Conservation (phyloP, 2,113 vertebrate genomes). For the Diadophis punctatus region DNA sequence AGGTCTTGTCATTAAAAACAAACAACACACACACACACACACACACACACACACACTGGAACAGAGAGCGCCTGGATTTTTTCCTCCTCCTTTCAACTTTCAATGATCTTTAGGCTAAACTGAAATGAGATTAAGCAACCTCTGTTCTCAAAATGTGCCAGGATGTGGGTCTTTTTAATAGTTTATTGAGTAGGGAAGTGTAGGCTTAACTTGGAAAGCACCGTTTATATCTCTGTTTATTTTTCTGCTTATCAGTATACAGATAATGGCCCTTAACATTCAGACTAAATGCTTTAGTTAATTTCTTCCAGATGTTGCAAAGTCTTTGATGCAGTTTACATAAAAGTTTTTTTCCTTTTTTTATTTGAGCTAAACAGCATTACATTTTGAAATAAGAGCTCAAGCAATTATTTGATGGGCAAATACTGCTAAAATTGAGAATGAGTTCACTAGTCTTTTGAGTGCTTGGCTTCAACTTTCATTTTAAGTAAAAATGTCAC, state of each 20-base stretch:
- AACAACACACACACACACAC: conserved; percentile 17
- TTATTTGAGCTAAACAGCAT: conserved; percentile 45
- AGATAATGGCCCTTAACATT: conserved; percentile 54
- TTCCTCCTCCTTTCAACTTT: background rate
- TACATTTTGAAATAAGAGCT: conserved; percentile 1
- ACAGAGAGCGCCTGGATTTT: background rate
- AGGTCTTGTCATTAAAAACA: background rate
- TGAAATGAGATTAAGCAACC: conserved; percentile 32
- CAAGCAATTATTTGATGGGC: background rate
- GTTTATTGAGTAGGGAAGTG: conserved; percentile 57
- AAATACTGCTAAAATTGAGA: conserved; percentile 8
- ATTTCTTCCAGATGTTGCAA: conserved; percentile 71
- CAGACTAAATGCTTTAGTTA: conserved; percentile 54
- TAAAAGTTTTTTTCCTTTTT: background rate
- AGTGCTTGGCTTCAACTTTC: background rate
- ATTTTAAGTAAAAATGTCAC: background rate
- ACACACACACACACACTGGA: conserved; percentile 19
- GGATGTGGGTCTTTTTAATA: conserved; percentile 28
- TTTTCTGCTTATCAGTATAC: conserved; percentile 16
- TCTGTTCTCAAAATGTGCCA: conserved; percentile 19
- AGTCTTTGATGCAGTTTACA: conserved; percentile 47
- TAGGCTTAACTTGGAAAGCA: conserved; percentile 46
- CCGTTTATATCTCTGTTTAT: conserved; percentile 26
- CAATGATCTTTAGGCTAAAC: conserved; percentile 24
- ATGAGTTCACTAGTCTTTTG: conserved; percentile 14